phyloP scores from a whole-genome alignment of 2,797 vertebrate species.

The Sylvilagus floridanus region DNA sequence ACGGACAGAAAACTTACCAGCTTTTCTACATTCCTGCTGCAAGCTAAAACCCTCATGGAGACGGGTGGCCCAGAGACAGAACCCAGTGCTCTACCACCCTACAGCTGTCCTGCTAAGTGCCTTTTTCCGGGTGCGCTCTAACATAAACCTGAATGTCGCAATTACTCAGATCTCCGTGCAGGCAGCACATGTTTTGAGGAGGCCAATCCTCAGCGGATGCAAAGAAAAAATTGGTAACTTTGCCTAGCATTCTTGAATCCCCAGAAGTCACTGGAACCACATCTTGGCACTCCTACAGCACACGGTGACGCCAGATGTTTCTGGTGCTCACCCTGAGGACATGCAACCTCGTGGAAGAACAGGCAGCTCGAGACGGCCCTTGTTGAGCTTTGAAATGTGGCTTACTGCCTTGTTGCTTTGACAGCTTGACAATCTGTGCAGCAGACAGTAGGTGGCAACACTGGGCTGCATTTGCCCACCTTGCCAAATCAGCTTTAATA shows the following conservation, averaged over 20 bases:
- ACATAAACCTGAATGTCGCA: conserved; percentile 35
- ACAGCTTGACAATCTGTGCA: conserved; percentile 14
- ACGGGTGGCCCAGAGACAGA: conserved; percentile 65
- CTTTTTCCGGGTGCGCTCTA: conserved; percentile 16
- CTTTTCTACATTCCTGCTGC: conserved; percentile 62
- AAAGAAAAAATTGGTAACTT: conserved; percentile 43
- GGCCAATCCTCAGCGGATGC: conserved; percentile 34
- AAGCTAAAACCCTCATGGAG: conserved; percentile 61
- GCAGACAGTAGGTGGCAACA: conserved; percentile 71
- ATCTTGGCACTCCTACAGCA: conserved; percentile 17
- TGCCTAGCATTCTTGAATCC: conserved; percentile 61
- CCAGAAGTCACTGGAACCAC: conserved; percentile 41
- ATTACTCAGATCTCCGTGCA: conserved; percentile 43
- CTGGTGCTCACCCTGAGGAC: conserved; percentile 17
- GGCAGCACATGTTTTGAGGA: conserved; percentile 35
- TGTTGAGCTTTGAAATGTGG: conserved; percentile 59
- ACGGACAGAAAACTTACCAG: conserved; percentile 68
- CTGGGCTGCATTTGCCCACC: conserved; percentile 54
- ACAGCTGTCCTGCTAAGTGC: conserved; percentile 49
- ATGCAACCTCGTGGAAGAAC: conserved; percentile 56
- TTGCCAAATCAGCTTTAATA: conserved; percentile 50
- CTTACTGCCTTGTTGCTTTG: conserved; percentile 34
- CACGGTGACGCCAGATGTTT: conserved; percentile 61
- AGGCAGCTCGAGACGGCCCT: conserved; percentile 54
- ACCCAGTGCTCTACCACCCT: conserved; percentile 32